A percentile compares a stretch with the other conserved stretches of the same genome.
These are phyloP conservation scores for Tangachromis dhanisi DNA, from an alignment of 2,113 vertebrate genomes.

Conservation along the genomic window DNA sequence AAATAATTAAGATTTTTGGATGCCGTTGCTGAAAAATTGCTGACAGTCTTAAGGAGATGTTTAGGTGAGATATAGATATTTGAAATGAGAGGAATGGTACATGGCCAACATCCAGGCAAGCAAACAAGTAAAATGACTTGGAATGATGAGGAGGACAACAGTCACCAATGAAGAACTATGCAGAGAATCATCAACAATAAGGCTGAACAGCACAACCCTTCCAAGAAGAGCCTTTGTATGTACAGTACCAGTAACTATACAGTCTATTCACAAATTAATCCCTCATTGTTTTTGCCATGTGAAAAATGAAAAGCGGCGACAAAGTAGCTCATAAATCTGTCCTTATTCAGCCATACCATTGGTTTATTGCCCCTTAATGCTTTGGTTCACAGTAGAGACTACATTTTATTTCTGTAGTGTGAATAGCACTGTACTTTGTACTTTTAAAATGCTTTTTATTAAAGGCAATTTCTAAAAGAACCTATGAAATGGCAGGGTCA, in stretches of 20 bases:
- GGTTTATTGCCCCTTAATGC: slow-evolving; percentile 19
- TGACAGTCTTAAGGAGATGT: neutral
- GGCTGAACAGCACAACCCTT: neutral
- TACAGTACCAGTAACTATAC: neutral
- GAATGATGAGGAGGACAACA: neutral
- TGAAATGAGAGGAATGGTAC: neutral
- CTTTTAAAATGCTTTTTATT: neutral
- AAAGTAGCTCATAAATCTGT: slow-evolving; percentile 14
- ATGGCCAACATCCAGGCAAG: neutral
- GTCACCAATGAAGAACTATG: neutral
- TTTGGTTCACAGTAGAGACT: slow-evolving; percentile 11
- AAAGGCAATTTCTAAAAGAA: neutral
- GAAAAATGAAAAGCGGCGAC: neutral
- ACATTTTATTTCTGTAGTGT: slow-evolving; percentile 22
- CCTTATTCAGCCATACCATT: slow-evolving; percentile 1
- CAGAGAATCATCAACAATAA: neutral
- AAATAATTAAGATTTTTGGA: neutral
- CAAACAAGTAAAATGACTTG: neutral
- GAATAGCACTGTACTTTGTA: neutral
- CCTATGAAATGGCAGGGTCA: neutral
- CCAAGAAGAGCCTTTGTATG: neutral
- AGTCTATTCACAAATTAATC: neutral
- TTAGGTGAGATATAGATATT: neutral
- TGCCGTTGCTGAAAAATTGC: neutral
- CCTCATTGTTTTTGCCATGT: slow-evolving; percentile 22